Evolutionary conservation across 1,140 invertebrate genomes (phyloP).

Genomic region (Trichogramma pretiosum): DNA sequence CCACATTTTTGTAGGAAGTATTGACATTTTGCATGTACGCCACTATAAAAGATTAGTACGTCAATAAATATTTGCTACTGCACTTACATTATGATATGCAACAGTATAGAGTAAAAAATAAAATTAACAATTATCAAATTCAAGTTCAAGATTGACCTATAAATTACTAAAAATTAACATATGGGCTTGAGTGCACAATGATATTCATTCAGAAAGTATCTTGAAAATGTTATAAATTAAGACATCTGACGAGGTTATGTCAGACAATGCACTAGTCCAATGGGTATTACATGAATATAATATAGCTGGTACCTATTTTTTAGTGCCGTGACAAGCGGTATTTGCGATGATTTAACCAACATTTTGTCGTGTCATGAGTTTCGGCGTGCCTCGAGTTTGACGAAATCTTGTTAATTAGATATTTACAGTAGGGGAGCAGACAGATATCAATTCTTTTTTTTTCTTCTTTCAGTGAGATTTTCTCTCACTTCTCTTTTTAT

Average conservation of each 20-base stretch:
- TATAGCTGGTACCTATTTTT: constrained; percentile 25
- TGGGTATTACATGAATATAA: background rate
- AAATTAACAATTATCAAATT: background rate
- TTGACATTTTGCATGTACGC: constrained; percentile 12
- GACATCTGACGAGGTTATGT: constrained; percentile 13
- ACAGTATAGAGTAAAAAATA: background rate
- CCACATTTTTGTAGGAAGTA: constrained; percentile 21
- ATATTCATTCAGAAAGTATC: background rate
- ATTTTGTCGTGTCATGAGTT: constrained; percentile 23
- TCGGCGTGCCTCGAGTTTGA: too few species aligned
- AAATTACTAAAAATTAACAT: too few species aligned
- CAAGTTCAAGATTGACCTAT: too few species aligned
- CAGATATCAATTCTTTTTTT: constrained; percentile 11
- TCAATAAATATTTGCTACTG: background rate
- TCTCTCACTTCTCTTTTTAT: background rate
- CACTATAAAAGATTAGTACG: constrained; percentile 13
- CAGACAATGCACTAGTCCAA: background rate
- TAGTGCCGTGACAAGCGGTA: constrained; percentile 19
- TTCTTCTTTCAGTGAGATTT: constrained; percentile 1
- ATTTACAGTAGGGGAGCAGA: constrained; percentile 12
- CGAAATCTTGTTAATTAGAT: background rate
- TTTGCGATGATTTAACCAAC: constrained; percentile 21
- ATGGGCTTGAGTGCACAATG: too few species aligned
- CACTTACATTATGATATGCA: background rate
- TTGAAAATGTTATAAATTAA: background rate